Evolutionary conservation across 2,888 invertebrate genomes (phyloP), one percentile per base, ranked within the genome.

Genomic region (Dryadula phaetusa): DNA sequence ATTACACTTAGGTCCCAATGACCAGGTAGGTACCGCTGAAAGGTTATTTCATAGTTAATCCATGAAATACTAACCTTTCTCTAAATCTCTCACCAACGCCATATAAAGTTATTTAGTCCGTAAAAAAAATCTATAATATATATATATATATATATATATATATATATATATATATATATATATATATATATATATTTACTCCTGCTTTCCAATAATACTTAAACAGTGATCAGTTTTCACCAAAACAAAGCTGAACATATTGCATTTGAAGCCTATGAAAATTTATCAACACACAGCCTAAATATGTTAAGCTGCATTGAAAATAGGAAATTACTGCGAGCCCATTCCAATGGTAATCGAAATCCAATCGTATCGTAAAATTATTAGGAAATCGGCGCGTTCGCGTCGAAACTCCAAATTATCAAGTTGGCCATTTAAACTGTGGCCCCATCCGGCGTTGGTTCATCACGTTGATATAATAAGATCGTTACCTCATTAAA

Each of bases 341-440:
- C 49, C 60, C 60, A 66, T 66, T 61, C 61, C 65, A 61, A 66
- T 66, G 65, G 65, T 66, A 61, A 66, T 66, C 61, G 66, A 61
- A 66, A 61, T 66, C 34, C 66, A 61, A 61, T 66, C 66, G 60
- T 66, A 66, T 66, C 66, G 66, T 66, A 66, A 66, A 66, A 66
- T 66, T 66, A 66, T 66, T 66, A 66, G 66, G 53, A 44, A 66
- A 66, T 66, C 34, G 61, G 44, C 18, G 66, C 66, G 52, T 52
- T 61, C 42, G 34, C 52, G 42, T 42, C 61, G 44, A 66, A 61
- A 53, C 66, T 66, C 61, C 52, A 34, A 53, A 66, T 66, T 66
- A 66, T 66, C 61, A 66, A 53, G 61, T 61, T 66, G 34, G 61
- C 52, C 65, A 61, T 66, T 66, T 66, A 61, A n/a, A 53, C 61